Evolutionary conservation across 2,888 invertebrate genomes (phyloP).

Genomic region (Lomographa bimaculata): DNA sequence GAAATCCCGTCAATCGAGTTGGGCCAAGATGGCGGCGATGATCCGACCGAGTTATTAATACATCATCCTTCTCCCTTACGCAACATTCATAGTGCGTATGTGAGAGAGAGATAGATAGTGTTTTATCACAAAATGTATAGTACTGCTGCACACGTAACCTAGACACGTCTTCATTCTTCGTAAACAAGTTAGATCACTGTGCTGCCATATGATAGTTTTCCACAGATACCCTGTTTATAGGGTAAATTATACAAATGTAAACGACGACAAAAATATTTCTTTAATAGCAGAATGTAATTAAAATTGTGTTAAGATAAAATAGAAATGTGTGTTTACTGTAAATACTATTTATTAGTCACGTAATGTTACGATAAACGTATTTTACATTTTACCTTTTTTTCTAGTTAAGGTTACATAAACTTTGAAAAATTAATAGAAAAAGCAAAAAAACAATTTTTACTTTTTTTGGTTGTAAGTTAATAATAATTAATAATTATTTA

Average conservation of each 20-base stretch:
- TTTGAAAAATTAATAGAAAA: no score
- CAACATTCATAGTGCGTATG: slow-evolving; percentile 26
- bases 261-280: no score
- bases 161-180: slow-evolving; percentile 79
- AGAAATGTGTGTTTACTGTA: no score
- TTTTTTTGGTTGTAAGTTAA: no score
- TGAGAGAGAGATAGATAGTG: slow-evolving; percentile 57
- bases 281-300: no score
- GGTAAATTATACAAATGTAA: slow-evolving; percentile 8
- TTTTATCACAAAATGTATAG: slow-evolving; percentile 62
- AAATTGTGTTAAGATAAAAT: no score
- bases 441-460: no score
- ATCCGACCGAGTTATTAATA: slow-evolving; percentile 73
- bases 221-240: slow-evolving; percentile 10
- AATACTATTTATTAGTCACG: no score
- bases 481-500: no score
- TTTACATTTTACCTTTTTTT: no score
- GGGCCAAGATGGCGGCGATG: slow-evolving; percentile 79
- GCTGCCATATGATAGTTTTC: slow-evolving; percentile 54
- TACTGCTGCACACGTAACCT: slow-evolving; percentile 77
- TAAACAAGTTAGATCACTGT: slow-evolving; percentile 64
- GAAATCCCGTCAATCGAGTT: slow-evolving; percentile 65
- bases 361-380: no score
- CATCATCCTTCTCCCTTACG: slow-evolving; percentile 58
- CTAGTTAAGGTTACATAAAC: no score